These are phyloP conservation scores for Achroia grisella DNA, from an alignment of 1,140 invertebrate genomes.

Conservation along the genomic window DNA sequence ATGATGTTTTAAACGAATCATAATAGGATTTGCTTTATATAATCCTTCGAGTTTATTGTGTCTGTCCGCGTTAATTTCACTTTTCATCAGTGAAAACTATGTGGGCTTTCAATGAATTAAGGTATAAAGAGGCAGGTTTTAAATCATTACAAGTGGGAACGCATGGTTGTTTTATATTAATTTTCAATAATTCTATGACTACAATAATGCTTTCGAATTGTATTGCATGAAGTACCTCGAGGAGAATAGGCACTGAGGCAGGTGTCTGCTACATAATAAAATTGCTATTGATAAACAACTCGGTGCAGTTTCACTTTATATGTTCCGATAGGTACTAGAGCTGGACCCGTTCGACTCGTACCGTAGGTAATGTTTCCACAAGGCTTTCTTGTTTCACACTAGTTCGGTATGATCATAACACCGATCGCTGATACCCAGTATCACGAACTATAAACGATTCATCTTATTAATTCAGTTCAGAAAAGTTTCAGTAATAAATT, in stretches of 20 bases:
- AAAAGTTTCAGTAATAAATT: too few species aligned
- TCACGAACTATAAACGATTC: not conserved
- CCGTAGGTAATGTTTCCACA: slow-evolving; percentile 34
- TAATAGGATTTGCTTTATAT: too few species aligned
- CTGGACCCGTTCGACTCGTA: slow-evolving; percentile 40
- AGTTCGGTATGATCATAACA: slow-evolving; percentile 15
- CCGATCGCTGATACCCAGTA: not conserved
- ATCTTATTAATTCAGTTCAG: too few species aligned
- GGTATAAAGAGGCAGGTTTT: too few species aligned
- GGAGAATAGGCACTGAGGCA: slow-evolving; percentile 13
- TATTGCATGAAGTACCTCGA: not conserved
- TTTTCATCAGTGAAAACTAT: too few species aligned
- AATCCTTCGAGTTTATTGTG: too few species aligned
- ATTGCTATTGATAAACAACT: slow-evolving; percentile 56
- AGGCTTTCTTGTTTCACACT: slow-evolving; percentile 54
- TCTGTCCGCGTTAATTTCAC: too few species aligned
- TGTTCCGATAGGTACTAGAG: slow-evolving; percentile 26
- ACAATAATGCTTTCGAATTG: not conserved
- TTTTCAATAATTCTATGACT: not conserved
- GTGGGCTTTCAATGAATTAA: too few species aligned
- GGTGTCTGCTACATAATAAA: slow-evolving; percentile 52
- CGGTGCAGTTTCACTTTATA: slow-evolving; percentile 52
- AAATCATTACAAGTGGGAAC: too few species aligned
- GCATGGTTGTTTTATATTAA: not conserved
- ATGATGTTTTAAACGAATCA: too few species aligned